These are phyloP conservation scores for Smittia aterrima DNA, from an alignment of 2,888 invertebrate genomes.

Conservation along the genomic window DNA sequence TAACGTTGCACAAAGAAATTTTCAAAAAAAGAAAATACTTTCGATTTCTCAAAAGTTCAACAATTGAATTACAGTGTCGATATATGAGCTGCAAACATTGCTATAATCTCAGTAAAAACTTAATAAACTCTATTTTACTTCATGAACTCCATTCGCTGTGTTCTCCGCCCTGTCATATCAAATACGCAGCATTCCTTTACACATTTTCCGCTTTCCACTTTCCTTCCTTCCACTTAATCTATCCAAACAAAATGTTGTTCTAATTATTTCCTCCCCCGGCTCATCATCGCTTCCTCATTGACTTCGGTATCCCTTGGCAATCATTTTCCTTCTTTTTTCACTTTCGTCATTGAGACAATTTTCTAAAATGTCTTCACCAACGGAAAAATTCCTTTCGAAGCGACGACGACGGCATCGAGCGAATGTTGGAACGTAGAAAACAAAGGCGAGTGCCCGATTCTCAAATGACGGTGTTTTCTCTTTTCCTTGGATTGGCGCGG, in stretches of 20 bases:
- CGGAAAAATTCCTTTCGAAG: not conserved
- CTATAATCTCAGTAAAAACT: not conserved
- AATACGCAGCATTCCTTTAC: not conserved
- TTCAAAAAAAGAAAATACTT: no score
- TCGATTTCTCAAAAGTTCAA: no score
- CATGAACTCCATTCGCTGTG: not conserved
- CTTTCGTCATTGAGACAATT: slow-evolving; percentile 8
- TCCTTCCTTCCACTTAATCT: not conserved
- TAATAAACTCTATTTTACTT: not conserved
- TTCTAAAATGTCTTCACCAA: slow-evolving; percentile 12
- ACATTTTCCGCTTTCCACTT: not conserved
- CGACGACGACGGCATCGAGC: not conserved
- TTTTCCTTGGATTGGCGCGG: not conserved
- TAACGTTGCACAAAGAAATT: no score
- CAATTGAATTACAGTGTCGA: no score
- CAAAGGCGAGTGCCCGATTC: slow-evolving; percentile 22
- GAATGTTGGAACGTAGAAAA: not conserved
- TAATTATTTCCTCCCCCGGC: slow-evolving; percentile 12
- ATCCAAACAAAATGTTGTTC: slow-evolving; percentile 17
- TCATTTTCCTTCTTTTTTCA: not conserved
- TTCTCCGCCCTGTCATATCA: not conserved
- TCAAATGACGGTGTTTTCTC: slow-evolving; percentile 14
- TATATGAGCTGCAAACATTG: no score
- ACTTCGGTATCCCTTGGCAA: slow-evolving; percentile 10
- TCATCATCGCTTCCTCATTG: slow-evolving; percentile 7